Conservation (phyloP, 2,888 invertebrate genomes). For the Synergus laeviventris region DNA sequence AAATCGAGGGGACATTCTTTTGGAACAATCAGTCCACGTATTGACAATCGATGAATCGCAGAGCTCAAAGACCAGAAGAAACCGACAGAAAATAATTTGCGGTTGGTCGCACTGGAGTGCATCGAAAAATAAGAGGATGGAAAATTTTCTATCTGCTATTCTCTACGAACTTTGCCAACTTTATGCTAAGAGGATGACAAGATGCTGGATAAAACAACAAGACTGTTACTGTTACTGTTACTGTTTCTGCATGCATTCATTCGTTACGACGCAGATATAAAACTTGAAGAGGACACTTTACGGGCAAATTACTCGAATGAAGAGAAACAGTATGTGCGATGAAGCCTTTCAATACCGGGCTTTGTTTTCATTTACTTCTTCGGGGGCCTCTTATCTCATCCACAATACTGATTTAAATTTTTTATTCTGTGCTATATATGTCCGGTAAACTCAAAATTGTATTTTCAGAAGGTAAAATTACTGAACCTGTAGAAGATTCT, state of each 20-base stretch:
- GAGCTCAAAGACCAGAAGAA: background rate
- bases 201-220: slow-evolving; percentile 13
- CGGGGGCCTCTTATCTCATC: background rate
- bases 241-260: background rate
- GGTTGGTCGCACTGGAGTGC: background rate
- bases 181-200: slow-evolving; percentile 18
- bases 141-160: slow-evolving; percentile 1
- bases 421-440: background rate
- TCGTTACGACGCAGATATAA: background rate
- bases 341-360: slow-evolving; percentile 20
- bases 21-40: too few species aligned
- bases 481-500: background rate
- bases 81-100: background rate
- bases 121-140: background rate
- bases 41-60: too few species aligned
- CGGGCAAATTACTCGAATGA: slow-evolving; percentile 24
- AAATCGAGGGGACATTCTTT: too few species aligned
- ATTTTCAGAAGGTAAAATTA: background rate
- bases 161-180: background rate
- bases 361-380: slow-evolving; percentile 5
- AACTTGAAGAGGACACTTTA: background rate
- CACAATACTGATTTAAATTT: background rate
- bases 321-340: slow-evolving; percentile 10
- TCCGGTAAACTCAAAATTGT: background rate
- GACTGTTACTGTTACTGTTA: background rate